These are phyloP conservation scores for Sesamia inferens DNA, from an alignment of 2,888 invertebrate genomes.

Conservation along the genomic window DNA sequence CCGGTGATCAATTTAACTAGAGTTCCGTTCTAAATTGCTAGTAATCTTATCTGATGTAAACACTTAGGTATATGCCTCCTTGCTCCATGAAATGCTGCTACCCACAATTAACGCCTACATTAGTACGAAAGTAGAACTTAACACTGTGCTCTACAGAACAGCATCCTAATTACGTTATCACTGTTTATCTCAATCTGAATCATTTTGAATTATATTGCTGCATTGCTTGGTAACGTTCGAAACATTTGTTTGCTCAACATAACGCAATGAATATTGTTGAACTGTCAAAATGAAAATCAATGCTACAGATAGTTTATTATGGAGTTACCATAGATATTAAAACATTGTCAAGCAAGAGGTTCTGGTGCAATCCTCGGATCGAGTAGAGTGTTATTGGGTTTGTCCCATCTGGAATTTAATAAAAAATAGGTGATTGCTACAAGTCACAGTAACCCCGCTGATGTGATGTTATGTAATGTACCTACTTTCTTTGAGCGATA, in stretches of 20 bases:
- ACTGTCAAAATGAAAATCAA: not conserved
- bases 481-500: not conserved
- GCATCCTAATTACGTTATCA: too few species aligned
- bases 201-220: not conserved
- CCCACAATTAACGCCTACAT: not conserved
- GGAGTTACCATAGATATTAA: not conserved
- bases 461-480: too few species aligned
- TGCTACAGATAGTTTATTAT: not conserved
- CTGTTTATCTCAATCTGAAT: not conserved
- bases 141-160: not conserved
- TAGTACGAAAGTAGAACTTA: not conserved
- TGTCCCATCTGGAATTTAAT: not conserved
- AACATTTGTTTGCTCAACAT: not conserved
- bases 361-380: not conserved
- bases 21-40: constrained; percentile 22
- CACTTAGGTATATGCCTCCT: constrained; percentile 20
- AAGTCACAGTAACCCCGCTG: too few species aligned
- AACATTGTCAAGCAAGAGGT: not conserved
- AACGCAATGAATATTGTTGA: not conserved
- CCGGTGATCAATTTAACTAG: constrained; percentile 35
- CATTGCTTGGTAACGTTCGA: not conserved
- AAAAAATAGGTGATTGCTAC: too few species aligned
- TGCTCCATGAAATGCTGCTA: constrained; percentile 20
- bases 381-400: not conserved
- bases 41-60: constrained; percentile 39